Conservation (phyloP, 2,797 vertebrate species). For the Buceros bicornis region DNA sequence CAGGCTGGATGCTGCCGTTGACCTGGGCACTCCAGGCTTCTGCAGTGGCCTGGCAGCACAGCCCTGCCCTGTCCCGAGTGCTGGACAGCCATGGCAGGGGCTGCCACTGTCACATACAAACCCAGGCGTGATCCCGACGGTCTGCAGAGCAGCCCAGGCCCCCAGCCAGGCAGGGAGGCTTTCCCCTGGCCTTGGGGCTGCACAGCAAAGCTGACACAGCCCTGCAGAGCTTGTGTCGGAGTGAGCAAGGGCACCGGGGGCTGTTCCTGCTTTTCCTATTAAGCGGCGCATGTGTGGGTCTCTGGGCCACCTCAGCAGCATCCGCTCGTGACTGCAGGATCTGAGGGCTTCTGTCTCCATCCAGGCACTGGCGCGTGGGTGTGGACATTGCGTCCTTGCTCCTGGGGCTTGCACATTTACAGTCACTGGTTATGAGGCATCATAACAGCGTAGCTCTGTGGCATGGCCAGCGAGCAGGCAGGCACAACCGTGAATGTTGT, state of each 20-base stretch:
- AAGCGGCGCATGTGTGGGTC: accelerated
- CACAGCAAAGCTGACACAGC: neutral
- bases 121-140: neutral
- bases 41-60: neutral
- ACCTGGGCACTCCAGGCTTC: neutral
- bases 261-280: neutral
- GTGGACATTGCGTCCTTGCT: neutral
- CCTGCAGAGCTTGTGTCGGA: neutral
- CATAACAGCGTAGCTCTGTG: neutral
- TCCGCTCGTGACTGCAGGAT: neutral
- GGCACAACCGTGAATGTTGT: neutral
- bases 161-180: neutral
- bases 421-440: neutral
- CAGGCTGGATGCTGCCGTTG: neutral
- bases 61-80: neutral
- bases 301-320: neutral
- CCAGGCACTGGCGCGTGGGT: neutral
- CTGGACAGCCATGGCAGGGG: neutral
- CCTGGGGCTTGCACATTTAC: neutral
- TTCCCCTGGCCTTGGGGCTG: neutral
- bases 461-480: neutral
- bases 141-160: neutral
- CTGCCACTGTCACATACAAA: neutral
- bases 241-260: accelerated
- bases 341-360: neutral